Evolutionary conservation across 2,797 vertebrate species (phyloP).

Genomic region (Melanotaenia maccullochi): DNA sequence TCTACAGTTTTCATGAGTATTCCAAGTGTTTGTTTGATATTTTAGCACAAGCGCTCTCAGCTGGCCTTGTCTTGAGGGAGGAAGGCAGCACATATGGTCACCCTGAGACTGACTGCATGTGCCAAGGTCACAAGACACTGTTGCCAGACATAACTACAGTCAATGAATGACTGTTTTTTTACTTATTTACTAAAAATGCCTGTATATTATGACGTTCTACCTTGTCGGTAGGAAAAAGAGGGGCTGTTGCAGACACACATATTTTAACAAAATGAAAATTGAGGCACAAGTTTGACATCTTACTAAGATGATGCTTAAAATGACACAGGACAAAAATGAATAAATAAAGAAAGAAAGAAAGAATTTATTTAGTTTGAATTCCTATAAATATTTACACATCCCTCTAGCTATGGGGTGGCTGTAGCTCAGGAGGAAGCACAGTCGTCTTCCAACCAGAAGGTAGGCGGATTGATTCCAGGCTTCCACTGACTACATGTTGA

Average conservation of each 20-base stretch:
- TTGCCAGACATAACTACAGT: conserved; percentile 43
- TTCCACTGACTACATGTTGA: no score
- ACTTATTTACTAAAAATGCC: neutral
- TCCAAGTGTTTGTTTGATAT: neutral
- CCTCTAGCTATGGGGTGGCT: neutral
- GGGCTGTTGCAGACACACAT: neutral
- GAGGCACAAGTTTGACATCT: neutral
- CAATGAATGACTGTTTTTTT: conserved; percentile 22
- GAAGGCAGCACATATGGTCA: conserved; percentile 79
- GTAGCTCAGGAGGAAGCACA: no score
- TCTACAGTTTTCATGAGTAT: neutral
- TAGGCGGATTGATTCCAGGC: no score
- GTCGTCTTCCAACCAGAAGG: no score
- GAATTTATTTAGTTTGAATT: neutral
- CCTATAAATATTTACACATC: conserved; percentile 15
- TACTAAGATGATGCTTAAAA: neutral
- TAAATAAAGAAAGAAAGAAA: neutral
- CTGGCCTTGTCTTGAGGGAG: conserved; percentile 39
- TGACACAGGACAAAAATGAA: neutral
- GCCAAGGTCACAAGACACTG: conserved; percentile 65
- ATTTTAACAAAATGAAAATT: neutral
- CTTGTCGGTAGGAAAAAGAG: neutral
- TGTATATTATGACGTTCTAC: neutral
- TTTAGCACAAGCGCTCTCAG: conserved; percentile 28
- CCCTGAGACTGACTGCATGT: conserved; percentile 46